Conservation (phyloP, 2,888 invertebrate genomes). For the Punctoribates punctum region DNA sequence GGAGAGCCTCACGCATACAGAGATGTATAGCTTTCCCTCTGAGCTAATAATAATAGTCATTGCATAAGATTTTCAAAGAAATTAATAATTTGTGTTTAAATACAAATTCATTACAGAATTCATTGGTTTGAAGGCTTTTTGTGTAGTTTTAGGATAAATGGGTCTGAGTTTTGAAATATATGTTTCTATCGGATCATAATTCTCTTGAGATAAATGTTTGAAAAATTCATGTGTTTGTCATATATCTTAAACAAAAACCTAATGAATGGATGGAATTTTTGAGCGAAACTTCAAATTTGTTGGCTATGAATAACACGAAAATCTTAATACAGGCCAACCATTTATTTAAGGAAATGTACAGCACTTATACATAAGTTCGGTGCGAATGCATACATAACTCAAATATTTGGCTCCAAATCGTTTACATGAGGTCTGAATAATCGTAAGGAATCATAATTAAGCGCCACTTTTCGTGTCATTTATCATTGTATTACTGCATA, state of each 20-base stretch:
- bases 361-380: not conserved
- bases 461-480: constrained; percentile 25
- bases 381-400: constrained; percentile 4
- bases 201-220: constrained; percentile 23
- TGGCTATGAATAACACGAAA: not conserved
- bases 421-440: not conserved
- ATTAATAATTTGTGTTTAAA: too few relatives aligned
- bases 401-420: constrained; percentile 8
- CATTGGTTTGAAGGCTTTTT: too few relatives aligned
- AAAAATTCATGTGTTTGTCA: constrained; percentile 3
- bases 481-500: constrained; percentile 22
- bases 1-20: too few relatives aligned
- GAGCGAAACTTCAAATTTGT: not conserved
- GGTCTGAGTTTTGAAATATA: too few relatives aligned
- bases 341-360: constrained; percentile 25
- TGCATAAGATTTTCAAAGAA: too few relatives aligned
- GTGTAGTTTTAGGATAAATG: too few relatives aligned
- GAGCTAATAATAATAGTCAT: too few relatives aligned
- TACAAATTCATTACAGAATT: too few relatives aligned
- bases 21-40: not conserved
- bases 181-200: not conserved
- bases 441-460: constrained; percentile 20
- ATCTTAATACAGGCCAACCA: not conserved
- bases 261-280: not conserved
- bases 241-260: not conserved